Conservation (phyloP, 1,140 invertebrate species). For the Chionoecetes opilio region DNA sequence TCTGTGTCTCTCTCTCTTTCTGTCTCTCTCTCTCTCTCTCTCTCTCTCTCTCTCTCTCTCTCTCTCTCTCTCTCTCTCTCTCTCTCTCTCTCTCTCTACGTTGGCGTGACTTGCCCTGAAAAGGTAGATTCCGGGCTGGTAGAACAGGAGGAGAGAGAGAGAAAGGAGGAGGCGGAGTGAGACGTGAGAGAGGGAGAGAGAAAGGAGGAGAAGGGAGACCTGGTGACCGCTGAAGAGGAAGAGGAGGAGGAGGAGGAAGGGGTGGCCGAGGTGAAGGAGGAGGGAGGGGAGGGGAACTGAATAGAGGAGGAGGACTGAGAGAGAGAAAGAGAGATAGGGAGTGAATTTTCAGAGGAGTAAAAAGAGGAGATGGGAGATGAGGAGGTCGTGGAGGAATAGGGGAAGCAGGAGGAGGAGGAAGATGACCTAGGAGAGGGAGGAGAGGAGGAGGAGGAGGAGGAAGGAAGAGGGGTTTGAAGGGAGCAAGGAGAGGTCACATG, state of each 20-base stretch:
- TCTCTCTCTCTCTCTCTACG: conserved; percentile 7
- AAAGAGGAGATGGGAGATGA: not conserved
- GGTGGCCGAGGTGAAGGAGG: not conserved
- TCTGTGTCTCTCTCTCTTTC: too few species aligned
- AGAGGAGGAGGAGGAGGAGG: conserved; percentile 52
- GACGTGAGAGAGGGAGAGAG: conserved; percentile 51
- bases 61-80: conserved; percentile 27
- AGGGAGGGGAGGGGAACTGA: not conserved
- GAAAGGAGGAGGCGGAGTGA: conserved; percentile 41
- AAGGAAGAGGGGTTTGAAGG: not conserved
- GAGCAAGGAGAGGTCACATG: not conserved
- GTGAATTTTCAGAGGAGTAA: not conserved
- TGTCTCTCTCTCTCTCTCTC: not conserved
- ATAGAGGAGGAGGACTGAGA: not conserved
- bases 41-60: conserved; percentile 24
- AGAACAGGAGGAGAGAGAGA: conserved; percentile 51
- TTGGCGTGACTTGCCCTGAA: conserved; percentile 53
- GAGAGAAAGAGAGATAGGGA: not conserved
- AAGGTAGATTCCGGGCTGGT: conserved; percentile 33
- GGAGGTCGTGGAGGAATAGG: conserved; percentile 5
- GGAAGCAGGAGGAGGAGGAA: conserved; percentile 48
- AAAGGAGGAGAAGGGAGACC: conserved; percentile 45
- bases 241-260: not conserved
- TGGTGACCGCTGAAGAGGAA: not conserved
- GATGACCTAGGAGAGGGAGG: conserved; percentile 42